Conservation (phyloP, 2,113 vertebrate genomes). For the Morone saxatilis region DNA sequence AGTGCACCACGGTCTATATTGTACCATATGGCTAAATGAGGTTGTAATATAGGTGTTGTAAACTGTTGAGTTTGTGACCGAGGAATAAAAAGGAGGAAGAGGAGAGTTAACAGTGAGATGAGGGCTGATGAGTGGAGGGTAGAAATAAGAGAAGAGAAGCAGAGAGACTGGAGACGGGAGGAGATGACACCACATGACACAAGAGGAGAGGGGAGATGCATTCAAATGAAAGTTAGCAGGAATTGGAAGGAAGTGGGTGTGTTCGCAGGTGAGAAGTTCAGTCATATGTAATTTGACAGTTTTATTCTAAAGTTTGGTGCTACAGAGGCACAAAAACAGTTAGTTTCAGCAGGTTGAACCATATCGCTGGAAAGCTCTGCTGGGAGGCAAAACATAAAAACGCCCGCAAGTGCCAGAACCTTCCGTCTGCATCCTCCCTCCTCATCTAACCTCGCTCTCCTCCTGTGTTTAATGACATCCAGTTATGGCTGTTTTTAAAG, state of each 20-base stretch:
- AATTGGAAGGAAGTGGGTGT: not conserved
- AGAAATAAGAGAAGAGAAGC: not conserved
- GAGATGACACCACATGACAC: conserved; percentile 14
- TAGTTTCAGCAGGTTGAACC: not conserved
- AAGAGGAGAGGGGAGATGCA: conserved; percentile 8
- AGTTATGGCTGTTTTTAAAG: conserved; percentile 13
- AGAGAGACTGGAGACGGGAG: not conserved
- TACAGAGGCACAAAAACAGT: not conserved
- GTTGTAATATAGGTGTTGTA: not conserved
- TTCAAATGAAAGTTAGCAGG: conserved; percentile 37
- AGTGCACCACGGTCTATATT: not conserved
- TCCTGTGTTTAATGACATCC: conserved; percentile 37
- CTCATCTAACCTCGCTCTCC: conserved; percentile 1
- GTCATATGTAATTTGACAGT: conserved; percentile 25
- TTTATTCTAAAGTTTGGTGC: conserved; percentile 32
- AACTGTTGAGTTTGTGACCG: not conserved
- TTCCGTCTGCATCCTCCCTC: conserved; percentile 12
- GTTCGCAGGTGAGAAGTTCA: conserved; percentile 23
- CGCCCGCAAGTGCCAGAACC: not conserved
- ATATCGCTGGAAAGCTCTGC: not conserved
- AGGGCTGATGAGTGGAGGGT: not conserved
- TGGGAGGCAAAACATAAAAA: conserved; percentile 32
- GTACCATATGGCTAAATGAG: not conserved
- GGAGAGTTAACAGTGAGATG: not conserved
- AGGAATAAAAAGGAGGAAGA: not conserved